Base-by-base conservation (phyloP, 64 coral and sea anemone genomes). In the Stichodactyla helianthus region DNA sequence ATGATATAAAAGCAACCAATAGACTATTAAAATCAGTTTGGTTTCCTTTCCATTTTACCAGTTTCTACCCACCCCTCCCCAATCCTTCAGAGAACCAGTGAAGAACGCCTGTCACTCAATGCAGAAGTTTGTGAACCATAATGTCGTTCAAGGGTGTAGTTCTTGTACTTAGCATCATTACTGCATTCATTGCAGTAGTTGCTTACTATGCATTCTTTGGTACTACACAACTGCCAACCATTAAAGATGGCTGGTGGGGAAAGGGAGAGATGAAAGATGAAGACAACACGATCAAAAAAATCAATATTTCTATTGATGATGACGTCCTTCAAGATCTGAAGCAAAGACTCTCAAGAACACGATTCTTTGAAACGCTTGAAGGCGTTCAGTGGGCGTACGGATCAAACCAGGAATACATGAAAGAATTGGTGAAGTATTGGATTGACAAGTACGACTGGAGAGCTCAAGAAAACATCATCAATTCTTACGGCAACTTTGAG, bases 341-440 rank as follows among this genome's bases (percentile, higher is more conserved):
- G 20, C 59, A 55, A 6, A 91, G 96, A 5, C 70, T 98, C 11
- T 50, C 84, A 4, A 92, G 92, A 67, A 94, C 96, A 59, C 63
- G 82, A 14, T 98, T 89, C 62, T 92, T 98, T 54, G 89, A 90
- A 55, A 71, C 90, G 10, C 57, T 98, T 19, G 91, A 90, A 57
- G 92, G 92, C 50, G 79, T 86, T 8, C 83, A 94, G 6, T 98
- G 96, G 96, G 86, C 92, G 55, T 98, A 98, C 82, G 96, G 96
- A 20, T 59, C 81, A 22, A 88, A 98, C 25, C 78, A 70, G 0
- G 60, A 71, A 6, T 94, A 95, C 31, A 60, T 98, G 80, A 94
- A 78, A 79, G 23, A 90, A 12, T 55, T 98, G 16, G 93, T 95
- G 3, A 74, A 92, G 23, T 95, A 98, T 52, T 98, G 96, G 96